Conservation (phyloP, 1,140 invertebrate genomes). For the Leptinotarsa defecta region DNA sequence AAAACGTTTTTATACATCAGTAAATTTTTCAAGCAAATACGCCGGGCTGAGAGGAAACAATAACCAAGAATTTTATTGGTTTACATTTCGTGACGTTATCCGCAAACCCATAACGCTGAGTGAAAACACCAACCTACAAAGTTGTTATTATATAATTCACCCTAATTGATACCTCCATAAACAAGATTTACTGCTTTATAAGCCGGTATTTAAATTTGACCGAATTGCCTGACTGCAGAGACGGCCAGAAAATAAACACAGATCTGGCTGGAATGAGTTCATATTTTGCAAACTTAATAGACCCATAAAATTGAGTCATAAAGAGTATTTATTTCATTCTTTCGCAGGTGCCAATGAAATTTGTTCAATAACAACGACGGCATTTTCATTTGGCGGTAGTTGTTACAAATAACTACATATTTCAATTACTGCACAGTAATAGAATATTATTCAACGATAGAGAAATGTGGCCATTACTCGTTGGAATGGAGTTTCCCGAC, state of each 20-base stretch:
- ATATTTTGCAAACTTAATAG: constrained; percentile 1
- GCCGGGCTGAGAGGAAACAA: background rate
- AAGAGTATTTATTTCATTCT: background rate
- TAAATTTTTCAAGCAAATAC: background rate
- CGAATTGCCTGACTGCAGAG: background rate
- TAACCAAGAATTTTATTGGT: background rate
- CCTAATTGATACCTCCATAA: background rate
- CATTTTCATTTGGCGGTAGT: background rate
- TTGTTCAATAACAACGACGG: background rate
- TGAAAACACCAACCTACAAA: background rate
- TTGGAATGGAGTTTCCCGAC: no score
- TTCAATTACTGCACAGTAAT: no score
- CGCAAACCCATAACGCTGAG: background rate
- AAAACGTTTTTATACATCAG: background rate
- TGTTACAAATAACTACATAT: no score
- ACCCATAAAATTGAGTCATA: constrained; percentile 5
- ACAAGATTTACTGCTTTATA: background rate
- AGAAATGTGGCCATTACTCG: no score
- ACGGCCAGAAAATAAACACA: background rate
- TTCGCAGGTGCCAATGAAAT: background rate
- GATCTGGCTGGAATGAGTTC: background rate
- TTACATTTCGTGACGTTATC: background rate
- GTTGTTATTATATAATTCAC: background rate
- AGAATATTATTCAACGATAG: no score
- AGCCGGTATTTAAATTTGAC: constrained; percentile 5